Evolutionary conservation across 53 echinoderm and acorn worm species (phyloP).

Genomic region (Echinarachnius parma): DNA sequence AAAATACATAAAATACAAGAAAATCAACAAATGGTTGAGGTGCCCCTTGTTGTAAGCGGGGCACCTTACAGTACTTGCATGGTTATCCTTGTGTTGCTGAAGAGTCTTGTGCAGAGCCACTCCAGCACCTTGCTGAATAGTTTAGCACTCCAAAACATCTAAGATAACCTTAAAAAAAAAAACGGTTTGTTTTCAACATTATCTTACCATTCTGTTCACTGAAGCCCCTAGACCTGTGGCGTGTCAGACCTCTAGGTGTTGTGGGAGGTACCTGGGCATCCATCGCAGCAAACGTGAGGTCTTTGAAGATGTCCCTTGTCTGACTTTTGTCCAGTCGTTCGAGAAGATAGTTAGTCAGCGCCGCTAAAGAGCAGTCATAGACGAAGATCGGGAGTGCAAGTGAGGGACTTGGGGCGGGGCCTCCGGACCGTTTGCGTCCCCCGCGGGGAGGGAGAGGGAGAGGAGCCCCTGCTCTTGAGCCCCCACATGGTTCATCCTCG

Average conservation of each 20-base stretch:
- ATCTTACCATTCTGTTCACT: conserved; percentile 45
- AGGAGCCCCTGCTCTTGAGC: neutral
- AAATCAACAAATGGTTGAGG: too few relatives aligned
- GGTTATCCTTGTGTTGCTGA: too few relatives aligned
- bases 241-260: neutral
- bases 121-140: too few relatives aligned
- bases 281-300: conserved; percentile 68
- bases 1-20: too few relatives aligned
- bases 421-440: neutral
- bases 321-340: conserved; percentile 30
- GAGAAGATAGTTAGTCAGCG: conserved; percentile 67
- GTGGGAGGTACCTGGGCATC: conserved; percentile 37
- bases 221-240: conserved; percentile 22
- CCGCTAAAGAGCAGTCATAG: conserved; percentile 81
- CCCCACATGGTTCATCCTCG: conserved; percentile 1
- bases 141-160: too few relatives aligned
- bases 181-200: too few relatives aligned
- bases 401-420: neutral
- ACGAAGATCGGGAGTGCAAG: conserved; percentile 72
- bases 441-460: neutral
- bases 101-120: too few relatives aligned
- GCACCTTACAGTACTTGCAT: too few relatives aligned
- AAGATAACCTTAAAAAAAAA: too few relatives aligned
- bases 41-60: too few relatives aligned
- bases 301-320: conserved; percentile 61